Percentiles rank a stretch among this genome's conserved stretches.
Conservation (phyloP, 1,140 invertebrate genomes). For the Cyrtorhinus lividipennis region DNA sequence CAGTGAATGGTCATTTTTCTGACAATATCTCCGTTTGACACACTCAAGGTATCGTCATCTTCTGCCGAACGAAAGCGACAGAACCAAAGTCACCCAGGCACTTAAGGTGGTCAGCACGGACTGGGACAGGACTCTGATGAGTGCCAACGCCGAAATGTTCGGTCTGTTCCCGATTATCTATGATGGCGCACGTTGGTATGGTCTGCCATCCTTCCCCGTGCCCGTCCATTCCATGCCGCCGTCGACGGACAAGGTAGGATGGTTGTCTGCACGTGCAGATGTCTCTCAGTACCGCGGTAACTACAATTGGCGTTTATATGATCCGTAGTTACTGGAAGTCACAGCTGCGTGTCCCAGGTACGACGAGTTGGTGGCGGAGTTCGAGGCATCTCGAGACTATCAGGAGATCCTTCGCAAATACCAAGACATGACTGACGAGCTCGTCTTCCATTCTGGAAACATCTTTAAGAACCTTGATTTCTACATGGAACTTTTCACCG, state of each 20-base stretch:
- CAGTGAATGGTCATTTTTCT: too few relatives aligned
- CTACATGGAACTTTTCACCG: not conserved
- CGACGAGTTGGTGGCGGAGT: not conserved
- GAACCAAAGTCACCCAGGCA: slow-evolving; percentile 37
- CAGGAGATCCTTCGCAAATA: not conserved
- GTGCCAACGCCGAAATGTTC: slow-evolving; percentile 66
- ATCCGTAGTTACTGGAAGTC: not conserved
- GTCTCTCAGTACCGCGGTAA: too few relatives aligned
- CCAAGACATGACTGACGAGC: not conserved
- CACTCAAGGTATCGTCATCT: slow-evolving; percentile 24
- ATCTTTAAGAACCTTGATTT: not conserved
- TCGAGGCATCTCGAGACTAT: not conserved
- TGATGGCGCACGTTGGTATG: slow-evolving; percentile 40
- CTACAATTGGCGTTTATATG: not conserved
- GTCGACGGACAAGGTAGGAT: slow-evolving; percentile 43
- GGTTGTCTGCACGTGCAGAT: not conserved
- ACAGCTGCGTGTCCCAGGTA: not conserved
- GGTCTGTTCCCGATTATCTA: slow-evolving; percentile 51
- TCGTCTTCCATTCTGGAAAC: not conserved
- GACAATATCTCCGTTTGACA: not conserved
- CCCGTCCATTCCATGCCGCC: slow-evolving; percentile 65
- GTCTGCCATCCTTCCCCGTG: slow-evolving; percentile 74
- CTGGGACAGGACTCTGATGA: slow-evolving; percentile 82
- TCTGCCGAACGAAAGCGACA: slow-evolving; percentile 34
- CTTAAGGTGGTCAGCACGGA: slow-evolving; percentile 61